Evolutionary conservation across 2,888 invertebrate species (phyloP), one percentile per base, ranked within the genome.

Genomic region (Tachina lurida): DNA sequence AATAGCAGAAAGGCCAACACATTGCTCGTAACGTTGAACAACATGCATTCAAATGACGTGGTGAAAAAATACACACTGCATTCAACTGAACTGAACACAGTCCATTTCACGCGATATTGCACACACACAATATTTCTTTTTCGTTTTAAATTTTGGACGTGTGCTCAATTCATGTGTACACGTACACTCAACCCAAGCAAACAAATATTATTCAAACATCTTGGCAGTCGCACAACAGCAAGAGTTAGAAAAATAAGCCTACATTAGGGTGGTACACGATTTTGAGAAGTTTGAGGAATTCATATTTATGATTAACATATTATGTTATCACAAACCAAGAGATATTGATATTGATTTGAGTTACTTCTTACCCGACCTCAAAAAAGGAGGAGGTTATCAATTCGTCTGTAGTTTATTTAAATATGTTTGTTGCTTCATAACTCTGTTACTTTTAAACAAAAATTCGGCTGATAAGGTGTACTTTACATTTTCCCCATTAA

Each of bases 71-170:
- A 75, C 22, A 63, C 54, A 49, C 63, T 76, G 63, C 82, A 71
- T 12, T 58, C 47, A 71, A 82, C 63, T 76, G 65, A 71, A 77
- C 71, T 71, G 76, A 82, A 82, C 60, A 52, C 45, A 45, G 77
- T 19, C 49, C 71, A 77, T 67, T 47, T 71, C 82, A 83, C 76
- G 76, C 82, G 82, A 71, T 83, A 83, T 83, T 83, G 63, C 82
- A 65, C 65, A 83, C 71, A 65, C 43, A 47, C 5, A 31, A 7
- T 47, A 12, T 47, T 49, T 76, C 45, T 58, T 60, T 39, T 73
- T 70, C n/a, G 45, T 47, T 19, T 52, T 43, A 22, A 15, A 52
- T 43, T 82, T 71, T 70, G 39, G 63, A 63, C 70, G 82, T 82
- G 76, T 76, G 82, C 82, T 76, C 63, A 75, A 76, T 82, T 76